Evolutionary conservation across 2,113 vertebrate genomes (phyloP), one percentile per base, ranked within the genome.

Genomic region (Solea solea): DNA sequence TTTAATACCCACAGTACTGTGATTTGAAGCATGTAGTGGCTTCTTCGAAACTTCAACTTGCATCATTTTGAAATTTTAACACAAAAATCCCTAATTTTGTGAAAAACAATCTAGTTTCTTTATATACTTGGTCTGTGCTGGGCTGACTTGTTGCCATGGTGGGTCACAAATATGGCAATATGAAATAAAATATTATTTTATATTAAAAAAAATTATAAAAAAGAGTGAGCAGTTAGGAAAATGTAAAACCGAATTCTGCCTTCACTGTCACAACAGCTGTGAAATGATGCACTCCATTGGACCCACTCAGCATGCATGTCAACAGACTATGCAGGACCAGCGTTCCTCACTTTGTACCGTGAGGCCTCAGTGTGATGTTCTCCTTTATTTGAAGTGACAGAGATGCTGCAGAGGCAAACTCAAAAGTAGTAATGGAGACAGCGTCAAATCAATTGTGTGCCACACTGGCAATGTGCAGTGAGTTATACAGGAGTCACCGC

Each of bases 331-430:
- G 58, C 8, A 16, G 57, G 41, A 40, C 42, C 56, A 54, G 48
- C 71, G 76, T 46, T 69, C 48, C 44, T 45, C 48, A 71, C 70
- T 39, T 28, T 72, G 44, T 41, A 61, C 28, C 60, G 54, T 11
- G 50, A 69, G 67, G 58, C 58, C 57, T 65, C 45, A 45, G 50
- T 69, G 68, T 72, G 61, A 72, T 64, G 72, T 78, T 42, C 63
- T 46, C 34, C 50, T 74, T 83, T 57, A 82, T 86, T 77, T 51
- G 73, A 85, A 86, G 86, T 83, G 86, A 87, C 88, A 88, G 74
- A 73, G 69, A 61, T 78, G 76, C 77, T 61, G 61, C 16, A 27
- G 65, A 69, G 9, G 78, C 76, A 75, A 25, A 69, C 75, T 76
- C 59, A 72, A 67, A 80, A 75, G 50, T 52, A 77, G 50, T 40